Base-by-base conservation (phyloP, 2,113 vertebrate genomes). In the Hippocampus comes region DNA sequence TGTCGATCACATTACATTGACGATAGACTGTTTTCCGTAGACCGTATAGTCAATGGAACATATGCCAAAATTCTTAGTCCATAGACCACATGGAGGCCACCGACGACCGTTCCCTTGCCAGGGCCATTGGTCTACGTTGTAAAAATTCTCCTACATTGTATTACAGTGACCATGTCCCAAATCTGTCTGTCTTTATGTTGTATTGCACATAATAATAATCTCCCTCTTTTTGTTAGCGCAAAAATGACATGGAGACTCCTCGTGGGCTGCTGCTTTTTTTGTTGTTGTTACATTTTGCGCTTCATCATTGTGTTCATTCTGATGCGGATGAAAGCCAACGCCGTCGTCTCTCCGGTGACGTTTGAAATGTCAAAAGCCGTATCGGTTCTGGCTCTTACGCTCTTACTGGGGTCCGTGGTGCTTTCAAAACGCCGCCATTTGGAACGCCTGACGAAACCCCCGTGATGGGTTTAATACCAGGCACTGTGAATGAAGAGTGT, bases 331-430 rank as follows among this genome's bases (percentile, higher is more conserved):
- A 75, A 71, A 66, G 61, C 57, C 43, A 59, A 59, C 21, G 34
- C n/a, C 53, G 67, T 57, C 65, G 67, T 14, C 60, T 78, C 70
- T 42, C 70, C 65, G 21, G 43, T 42, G 49, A 77, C 76, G 67
- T 72, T 84, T 88, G 61, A 86, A 88, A 88, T 86, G 84, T 87
- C 86, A 87, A 57, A 38, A 83, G 67, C 79, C 86, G 72, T 83
- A 84, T 87, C 83, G 60, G 83, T 87, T 86, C 78, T 73, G 77
- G 75, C 57, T 84, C 81, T 86, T 84, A 79, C 30, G 66, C 66
- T 71, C 57, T 34, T 60, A 61, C 15, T 38, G 68, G 55, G 78
- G 66, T 70, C 83, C 42, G 42, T 20, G 34, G 66, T 67, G 78
- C 25, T 61, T 80, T 68, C 49, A 56, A 77, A 81, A 73, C 63